Conservation (phyloP, 2,113 vertebrate genomes). For the Hydrolagus affinis region DNA sequence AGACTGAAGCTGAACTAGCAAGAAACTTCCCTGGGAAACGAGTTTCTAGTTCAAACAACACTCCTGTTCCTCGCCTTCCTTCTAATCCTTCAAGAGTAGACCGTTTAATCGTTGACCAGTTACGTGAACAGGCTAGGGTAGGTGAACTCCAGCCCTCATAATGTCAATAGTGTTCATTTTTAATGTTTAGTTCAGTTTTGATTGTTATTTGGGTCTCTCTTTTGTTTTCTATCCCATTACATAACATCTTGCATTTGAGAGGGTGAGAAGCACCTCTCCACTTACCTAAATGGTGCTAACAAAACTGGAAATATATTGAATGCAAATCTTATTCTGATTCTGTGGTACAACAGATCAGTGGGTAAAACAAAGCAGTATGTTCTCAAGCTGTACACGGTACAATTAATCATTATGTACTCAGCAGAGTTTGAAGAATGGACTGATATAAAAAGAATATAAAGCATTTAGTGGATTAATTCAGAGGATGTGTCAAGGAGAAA, state of each 20-base stretch:
- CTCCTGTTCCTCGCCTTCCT: constrained; percentile 59
- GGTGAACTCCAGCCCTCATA: constrained; percentile 36
- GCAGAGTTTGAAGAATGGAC: no score
- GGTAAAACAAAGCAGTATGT: no score
- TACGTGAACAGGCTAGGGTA: constrained; percentile 70
- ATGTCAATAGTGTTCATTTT: constrained; percentile 7
- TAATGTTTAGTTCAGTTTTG: background rate
- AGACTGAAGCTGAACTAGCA: constrained; percentile 64
- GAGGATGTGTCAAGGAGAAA: no score
- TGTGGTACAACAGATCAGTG: no score
- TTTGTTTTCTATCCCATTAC: background rate
- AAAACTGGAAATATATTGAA: no score
- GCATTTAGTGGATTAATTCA: no score
- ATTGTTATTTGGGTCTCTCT: background rate
- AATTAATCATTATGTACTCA: no score
- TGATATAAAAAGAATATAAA: no score
- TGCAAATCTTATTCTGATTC: no score
- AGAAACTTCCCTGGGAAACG: constrained; percentile 66
- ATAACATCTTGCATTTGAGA: background rate
- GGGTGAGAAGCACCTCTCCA: background rate
- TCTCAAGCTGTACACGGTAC: no score
- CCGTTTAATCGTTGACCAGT: constrained; percentile 70
- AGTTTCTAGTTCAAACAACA: constrained; percentile 64
- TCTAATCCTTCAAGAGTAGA: constrained; percentile 69
- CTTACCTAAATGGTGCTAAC: no score